Conservation (phyloP, 2,797 vertebrate genomes). For the Bovichtus diacanthus region DNA sequence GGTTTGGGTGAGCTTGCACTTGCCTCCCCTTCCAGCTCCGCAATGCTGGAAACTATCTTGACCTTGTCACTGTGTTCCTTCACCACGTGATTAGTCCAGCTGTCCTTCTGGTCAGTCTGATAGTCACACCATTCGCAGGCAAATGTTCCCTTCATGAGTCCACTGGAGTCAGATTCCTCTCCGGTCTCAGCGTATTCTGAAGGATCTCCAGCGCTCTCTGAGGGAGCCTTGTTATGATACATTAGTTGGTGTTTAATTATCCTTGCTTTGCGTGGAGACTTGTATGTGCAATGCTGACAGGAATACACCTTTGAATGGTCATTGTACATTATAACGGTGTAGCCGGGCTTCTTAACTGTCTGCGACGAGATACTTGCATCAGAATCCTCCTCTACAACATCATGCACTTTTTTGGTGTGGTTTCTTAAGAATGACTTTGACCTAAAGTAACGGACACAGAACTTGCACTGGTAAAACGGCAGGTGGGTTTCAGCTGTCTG, state of each 20-base stretch:
- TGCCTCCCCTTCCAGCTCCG: slow-evolving; percentile 88
- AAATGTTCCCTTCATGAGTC: slow-evolving; percentile 88
- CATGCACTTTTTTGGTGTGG: slow-evolving; percentile 96
- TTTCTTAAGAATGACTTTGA: slow-evolving; percentile 97
- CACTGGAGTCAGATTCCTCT: slow-evolving; percentile 86
- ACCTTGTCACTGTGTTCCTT: slow-evolving; percentile 97
- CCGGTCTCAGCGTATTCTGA: slow-evolving; percentile 76
- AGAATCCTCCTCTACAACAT: slow-evolving; percentile 81
- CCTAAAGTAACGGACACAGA: slow-evolving; percentile 98
- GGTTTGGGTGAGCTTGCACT: slow-evolving; percentile 84
- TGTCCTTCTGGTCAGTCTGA: slow-evolving; percentile 93
- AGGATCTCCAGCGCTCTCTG: slow-evolving; percentile 77
- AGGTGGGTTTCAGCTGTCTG: slow-evolving; percentile 84
- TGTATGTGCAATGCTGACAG: slow-evolving; percentile 98
- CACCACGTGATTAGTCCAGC: slow-evolving; percentile 96
- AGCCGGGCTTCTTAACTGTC: slow-evolving; percentile 87
- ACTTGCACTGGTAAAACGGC: slow-evolving; percentile 99
- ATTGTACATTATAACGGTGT: slow-evolving; percentile 90
- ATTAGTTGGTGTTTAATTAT: slow-evolving; percentile 97
- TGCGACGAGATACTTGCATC: slow-evolving; percentile 80
- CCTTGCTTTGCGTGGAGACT: slow-evolving; percentile 93
- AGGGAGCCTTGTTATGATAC: slow-evolving; percentile 89
- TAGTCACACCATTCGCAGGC: slow-evolving; percentile 98
- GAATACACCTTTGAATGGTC: slow-evolving; percentile 95
- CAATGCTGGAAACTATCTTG: slow-evolving; percentile 91